Percentiles rank a stretch among this genome's conserved stretches.
Conservation (phyloP, 2,113 vertebrate genomes). For the Syngnathoides biaculeatus region DNA sequence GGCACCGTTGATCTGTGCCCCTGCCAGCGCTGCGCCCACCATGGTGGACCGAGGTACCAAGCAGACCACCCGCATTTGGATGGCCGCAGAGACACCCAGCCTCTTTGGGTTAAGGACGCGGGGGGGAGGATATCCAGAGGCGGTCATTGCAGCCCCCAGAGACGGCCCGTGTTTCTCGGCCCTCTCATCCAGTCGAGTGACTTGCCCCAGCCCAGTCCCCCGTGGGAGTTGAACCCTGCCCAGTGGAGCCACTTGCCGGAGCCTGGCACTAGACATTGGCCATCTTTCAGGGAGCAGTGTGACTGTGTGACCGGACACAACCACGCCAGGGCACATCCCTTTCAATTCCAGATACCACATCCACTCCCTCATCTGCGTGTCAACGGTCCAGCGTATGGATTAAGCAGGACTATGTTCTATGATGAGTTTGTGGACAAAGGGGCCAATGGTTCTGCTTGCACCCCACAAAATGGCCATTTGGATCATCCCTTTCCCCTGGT, state of each 20-base stretch:
- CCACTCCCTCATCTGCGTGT: constrained; percentile 63
- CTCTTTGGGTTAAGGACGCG: constrained; percentile 40
- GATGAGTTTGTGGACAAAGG: constrained; percentile 37
- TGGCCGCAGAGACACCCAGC: constrained; percentile 41
- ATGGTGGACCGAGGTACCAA: constrained; percentile 31
- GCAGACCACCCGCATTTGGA: constrained; percentile 51
- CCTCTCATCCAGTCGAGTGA: constrained; percentile 42
- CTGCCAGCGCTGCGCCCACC: constrained; percentile 52
- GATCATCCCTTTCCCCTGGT: constrained; percentile 29
- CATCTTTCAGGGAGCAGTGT: constrained; percentile 63
- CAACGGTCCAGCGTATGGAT: constrained; percentile 61
- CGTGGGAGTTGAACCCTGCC: constrained; percentile 56
- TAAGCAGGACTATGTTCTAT: constrained; percentile 41
- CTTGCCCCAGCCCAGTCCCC: constrained; percentile 38
- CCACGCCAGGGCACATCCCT: constrained; percentile 37
- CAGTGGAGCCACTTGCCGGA: constrained; percentile 52
- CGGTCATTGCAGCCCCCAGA: constrained; percentile 61
- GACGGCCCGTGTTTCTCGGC: constrained; percentile 61
- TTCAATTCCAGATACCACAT: constrained; percentile 45
- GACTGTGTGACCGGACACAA: constrained; percentile 47
- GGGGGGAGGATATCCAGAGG: constrained; percentile 33
- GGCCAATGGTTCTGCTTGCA: constrained; percentile 30
- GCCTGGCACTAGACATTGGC: constrained; percentile 51
- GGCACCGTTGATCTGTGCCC: constrained; percentile 29
- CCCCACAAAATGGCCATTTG: constrained; percentile 28